Percentiles rank a stretch among this genome's conserved stretches.
phyloP scores from a whole-genome alignment of 2,113 vertebrate species.

The Plecturocebus donacophilus region DNA sequence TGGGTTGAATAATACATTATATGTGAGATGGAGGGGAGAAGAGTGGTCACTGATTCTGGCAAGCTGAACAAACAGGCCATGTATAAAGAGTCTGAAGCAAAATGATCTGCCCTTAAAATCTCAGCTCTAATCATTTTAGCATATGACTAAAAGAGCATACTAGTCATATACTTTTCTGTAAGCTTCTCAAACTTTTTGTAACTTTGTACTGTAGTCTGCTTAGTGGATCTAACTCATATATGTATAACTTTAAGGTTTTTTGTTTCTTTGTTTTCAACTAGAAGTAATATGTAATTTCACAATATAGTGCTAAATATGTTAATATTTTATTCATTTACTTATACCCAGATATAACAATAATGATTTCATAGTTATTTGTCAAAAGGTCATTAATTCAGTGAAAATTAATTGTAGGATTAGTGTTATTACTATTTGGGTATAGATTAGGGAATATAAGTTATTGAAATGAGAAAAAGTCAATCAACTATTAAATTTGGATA shows the following conservation, averaged over 20 bases:
- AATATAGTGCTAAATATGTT: not conserved
- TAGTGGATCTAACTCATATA: not conserved
- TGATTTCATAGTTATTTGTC: not conserved
- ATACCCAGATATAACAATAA: not conserved
- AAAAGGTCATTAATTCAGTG: not conserved
- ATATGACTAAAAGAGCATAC: not conserved
- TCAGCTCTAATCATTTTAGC: not conserved
- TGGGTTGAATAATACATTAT: not conserved
- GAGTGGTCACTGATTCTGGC: not conserved
- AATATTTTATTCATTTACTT: constrained; percentile 4
- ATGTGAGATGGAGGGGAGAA: not conserved
- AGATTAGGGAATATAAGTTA: constrained; percentile 2
- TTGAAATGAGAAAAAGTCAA: not conserved
- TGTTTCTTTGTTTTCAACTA: not conserved
- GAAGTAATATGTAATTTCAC: not conserved
- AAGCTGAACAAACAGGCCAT: not conserved
- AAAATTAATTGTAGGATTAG: not conserved
- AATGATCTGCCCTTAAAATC: not conserved
- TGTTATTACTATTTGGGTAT: not conserved
- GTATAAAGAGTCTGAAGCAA: not conserved
- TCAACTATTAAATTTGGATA: not conserved
- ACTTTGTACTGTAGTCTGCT: not conserved
- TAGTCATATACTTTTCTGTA: not conserved
- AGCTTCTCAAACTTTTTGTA: not conserved
- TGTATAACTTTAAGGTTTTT: not conserved